A percentile compares a stretch with the other conserved stretches of the same genome.
These are phyloP conservation scores for Jaculus jaculus DNA, from an alignment of 2,113 vertebrate species.

Conservation along the genomic window DNA sequence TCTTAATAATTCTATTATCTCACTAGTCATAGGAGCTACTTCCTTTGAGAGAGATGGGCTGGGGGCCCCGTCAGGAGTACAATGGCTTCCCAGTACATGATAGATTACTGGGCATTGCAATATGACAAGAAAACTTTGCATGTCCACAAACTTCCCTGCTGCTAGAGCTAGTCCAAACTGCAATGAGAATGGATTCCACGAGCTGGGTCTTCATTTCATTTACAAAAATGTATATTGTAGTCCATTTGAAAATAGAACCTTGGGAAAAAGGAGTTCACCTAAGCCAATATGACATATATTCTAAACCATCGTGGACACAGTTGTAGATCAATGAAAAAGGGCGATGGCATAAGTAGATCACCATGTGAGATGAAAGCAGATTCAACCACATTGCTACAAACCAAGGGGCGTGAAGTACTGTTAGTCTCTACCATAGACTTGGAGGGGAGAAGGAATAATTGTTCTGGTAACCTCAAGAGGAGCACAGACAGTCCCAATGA, in stretches of 20 bases:
- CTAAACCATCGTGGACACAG: neutral
- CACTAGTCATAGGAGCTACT: neutral
- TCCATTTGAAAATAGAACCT: neutral
- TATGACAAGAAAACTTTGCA: neutral
- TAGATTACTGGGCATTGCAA: neutral
- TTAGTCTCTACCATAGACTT: neutral
- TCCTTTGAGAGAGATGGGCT: neutral
- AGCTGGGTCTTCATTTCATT: neutral
- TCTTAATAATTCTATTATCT: neutral
- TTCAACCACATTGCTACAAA: neutral
- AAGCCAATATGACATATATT: neutral
- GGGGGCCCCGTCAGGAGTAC: neutral
- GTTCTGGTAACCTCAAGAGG: neutral
- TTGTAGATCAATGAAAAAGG: neutral
- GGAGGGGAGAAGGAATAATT: neutral
- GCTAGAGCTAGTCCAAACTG: neutral
- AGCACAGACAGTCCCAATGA: neutral
- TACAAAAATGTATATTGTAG: neutral
- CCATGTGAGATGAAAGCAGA: neutral
- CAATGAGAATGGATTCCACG: neutral
- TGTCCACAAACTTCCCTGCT: neutral
- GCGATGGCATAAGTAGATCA: neutral
- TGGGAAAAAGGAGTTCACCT: neutral
- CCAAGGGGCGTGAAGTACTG: neutral
- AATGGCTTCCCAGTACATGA: neutral